phyloP scores from a whole-genome alignment of 2,113 vertebrate genomes.

The Dipodomys ordii region DNA sequence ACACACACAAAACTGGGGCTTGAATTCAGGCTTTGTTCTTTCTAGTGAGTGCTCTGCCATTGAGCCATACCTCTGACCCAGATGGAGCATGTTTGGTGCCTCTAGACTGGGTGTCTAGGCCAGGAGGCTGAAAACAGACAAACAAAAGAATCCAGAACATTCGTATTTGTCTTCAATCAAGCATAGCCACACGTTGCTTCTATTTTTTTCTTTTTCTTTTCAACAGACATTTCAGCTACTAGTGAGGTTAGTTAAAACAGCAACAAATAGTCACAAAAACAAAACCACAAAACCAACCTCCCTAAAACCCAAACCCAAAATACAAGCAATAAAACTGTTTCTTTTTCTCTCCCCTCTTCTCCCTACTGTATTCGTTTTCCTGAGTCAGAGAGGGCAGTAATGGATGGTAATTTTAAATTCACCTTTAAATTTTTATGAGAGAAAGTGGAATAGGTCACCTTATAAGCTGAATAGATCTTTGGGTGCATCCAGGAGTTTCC shows the following conservation, averaged over 20 bases:
- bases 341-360: rapidly evolving
- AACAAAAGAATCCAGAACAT: background rate
- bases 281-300: background rate
- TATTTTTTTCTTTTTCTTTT: background rate
- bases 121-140: background rate
- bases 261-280: background rate
- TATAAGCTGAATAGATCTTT: background rate
- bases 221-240: background rate
- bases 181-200: background rate
- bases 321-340: background rate
- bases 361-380: background rate
- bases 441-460: background rate
- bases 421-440: background rate
- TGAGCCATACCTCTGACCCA: too few relatives aligned
- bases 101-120: background rate
- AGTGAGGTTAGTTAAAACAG: background rate
- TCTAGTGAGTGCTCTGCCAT: too few relatives aligned
- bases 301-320: background rate
- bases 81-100: rapidly evolving
- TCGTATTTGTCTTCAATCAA: background rate
- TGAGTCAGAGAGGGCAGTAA: background rate
- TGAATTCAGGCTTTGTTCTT: too few relatives aligned
- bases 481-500: background rate
- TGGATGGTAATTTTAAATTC: background rate
- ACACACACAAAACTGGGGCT: too few relatives aligned